A percentile compares a stretch with the other conserved stretches of the same genome.
Conservation (phyloP, 2,888 invertebrate species). For the Amiota communis region DNA sequence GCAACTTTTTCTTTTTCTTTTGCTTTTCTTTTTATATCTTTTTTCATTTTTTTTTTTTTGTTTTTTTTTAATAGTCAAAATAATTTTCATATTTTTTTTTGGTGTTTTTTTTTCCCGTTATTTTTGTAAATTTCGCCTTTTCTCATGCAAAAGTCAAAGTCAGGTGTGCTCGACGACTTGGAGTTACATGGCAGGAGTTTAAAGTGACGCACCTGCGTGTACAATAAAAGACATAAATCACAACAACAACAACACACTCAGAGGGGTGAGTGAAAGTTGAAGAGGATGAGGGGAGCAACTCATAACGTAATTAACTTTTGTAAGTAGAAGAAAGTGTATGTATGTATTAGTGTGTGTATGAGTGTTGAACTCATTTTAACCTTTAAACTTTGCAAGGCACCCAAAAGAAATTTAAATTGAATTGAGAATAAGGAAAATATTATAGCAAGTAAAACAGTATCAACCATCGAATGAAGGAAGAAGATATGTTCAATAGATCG, state of each 20-base stretch:
- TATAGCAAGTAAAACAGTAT: neutral
- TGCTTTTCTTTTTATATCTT: conserved; percentile 2
- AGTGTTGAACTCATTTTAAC: neutral
- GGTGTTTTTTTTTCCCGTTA: neutral
- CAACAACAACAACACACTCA: neutral
- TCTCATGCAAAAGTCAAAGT: neutral
- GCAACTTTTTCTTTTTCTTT: conserved; percentile 9
- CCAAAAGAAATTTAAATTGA: neutral
- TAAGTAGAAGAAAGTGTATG: neutral
- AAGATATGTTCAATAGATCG: neutral
- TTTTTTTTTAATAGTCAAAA: conserved; percentile 2
- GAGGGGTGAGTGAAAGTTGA: neutral
- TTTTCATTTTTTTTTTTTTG: conserved; percentile 6
- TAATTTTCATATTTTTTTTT: neutral
- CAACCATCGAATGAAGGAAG: neutral
- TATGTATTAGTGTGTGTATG: no score
- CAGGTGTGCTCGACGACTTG: neutral
- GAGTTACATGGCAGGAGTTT: neutral
- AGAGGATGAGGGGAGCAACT: neutral
- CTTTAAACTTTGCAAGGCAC: conserved; percentile 3
- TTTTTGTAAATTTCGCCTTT: neutral
- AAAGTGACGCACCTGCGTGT: conserved; percentile 10
- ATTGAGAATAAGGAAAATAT: neutral
- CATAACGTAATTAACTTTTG: conserved; percentile 14
- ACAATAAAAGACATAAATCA: conserved; percentile 21